These are phyloP conservation scores for Megaceryle alcyon DNA, from an alignment of 2,797 vertebrate genomes.

Conservation along the genomic window DNA sequence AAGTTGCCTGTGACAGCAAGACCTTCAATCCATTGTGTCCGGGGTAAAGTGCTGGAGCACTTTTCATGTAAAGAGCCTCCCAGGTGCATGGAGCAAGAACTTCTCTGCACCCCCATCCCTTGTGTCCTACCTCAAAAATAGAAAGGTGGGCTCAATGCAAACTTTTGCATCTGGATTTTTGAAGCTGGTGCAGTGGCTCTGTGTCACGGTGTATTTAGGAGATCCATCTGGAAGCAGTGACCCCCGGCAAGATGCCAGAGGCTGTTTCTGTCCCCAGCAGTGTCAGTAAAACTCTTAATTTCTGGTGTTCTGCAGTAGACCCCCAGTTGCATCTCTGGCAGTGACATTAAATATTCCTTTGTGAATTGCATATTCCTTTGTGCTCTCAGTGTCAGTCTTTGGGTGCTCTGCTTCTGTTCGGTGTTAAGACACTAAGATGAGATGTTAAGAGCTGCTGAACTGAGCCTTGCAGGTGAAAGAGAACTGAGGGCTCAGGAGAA, in stretches of 20 bases:
- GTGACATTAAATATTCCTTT: not conserved
- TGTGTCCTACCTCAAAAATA: not conserved
- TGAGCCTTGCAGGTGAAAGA: not conserved
- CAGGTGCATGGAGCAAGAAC: fast-evolving
- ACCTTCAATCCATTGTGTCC: not conserved
- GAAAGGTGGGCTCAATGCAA: not conserved
- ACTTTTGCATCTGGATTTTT: not conserved
- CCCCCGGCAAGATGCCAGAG: not conserved
- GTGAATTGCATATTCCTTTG: not conserved
- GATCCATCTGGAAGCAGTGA: not conserved
- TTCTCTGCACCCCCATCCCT: too few relatives aligned
- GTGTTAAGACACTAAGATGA: not conserved
- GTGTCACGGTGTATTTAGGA: not conserved
- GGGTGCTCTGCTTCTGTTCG: not conserved
- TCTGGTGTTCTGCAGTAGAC: not conserved
- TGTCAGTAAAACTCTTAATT: not conserved
- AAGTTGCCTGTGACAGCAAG: not conserved
- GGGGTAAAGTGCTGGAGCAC: not conserved
- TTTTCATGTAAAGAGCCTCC: not conserved
- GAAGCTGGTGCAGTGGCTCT: not conserved
- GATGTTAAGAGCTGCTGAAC: not conserved
- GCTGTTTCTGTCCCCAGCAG: not conserved
- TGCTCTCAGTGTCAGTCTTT: not conserved
- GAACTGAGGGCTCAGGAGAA: not conserved
- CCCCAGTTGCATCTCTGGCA: fast-evolving